Conservation (phyloP, 2,113 vertebrate species). For the Strix uralensis region DNA sequence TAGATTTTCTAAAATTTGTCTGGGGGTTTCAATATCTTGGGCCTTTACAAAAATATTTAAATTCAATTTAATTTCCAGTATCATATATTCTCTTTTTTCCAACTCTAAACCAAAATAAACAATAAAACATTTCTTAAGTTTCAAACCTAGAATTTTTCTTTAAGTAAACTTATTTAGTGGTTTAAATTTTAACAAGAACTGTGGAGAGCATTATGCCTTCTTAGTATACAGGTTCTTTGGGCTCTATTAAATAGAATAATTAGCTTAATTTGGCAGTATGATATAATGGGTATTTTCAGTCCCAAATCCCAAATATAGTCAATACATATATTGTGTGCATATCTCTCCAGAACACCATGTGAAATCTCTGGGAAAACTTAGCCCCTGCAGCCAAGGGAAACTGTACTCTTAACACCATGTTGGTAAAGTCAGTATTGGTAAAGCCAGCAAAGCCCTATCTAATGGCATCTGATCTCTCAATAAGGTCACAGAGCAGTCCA, state of each 20-base stretch:
- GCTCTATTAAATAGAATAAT: not conserved
- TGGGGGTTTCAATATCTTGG: not conserved
- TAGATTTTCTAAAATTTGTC: not conserved
- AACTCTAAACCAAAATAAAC: not conserved
- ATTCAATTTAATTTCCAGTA: not conserved
- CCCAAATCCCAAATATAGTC: not conserved
- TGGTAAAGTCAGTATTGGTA: not conserved
- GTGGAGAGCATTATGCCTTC: not conserved
- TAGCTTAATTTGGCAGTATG: not conserved
- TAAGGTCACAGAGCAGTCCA: not conserved
- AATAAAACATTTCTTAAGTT: not conserved
- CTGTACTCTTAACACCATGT: not conserved
- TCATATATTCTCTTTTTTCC: not conserved
- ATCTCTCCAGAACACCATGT: not conserved
- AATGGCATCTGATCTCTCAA: not conserved
- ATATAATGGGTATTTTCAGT: not conserved
- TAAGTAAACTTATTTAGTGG: not conserved
- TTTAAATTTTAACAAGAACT: not conserved
- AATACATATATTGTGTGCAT: not conserved
- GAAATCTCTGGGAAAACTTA: not conserved
- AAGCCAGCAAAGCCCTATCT: not conserved
- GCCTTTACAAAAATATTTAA: not conserved
- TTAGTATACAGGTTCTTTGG: not conserved
- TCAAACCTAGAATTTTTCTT: not conserved
- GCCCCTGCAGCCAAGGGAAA: not conserved